These are phyloP conservation scores for Benitochromis conjunctus DNA, from an alignment of 2,113 vertebrate genomes.

Conservation along the genomic window DNA sequence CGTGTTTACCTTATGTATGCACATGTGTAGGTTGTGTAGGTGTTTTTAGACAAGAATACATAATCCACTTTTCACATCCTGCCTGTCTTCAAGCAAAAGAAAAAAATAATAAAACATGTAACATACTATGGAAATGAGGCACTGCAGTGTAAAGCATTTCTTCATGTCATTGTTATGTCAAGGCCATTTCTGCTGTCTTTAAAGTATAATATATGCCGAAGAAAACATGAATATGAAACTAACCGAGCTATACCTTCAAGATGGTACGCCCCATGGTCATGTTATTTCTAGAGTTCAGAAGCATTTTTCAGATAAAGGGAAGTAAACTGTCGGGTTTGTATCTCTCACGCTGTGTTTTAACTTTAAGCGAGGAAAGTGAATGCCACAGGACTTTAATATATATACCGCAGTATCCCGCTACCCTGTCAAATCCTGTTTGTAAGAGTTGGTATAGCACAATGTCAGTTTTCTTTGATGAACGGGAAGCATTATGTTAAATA, in stretches of 20 bases:
- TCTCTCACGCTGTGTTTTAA: background rate
- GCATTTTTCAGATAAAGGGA: background rate
- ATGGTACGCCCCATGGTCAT: background rate
- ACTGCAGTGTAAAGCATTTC: background rate
- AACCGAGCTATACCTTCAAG: background rate
- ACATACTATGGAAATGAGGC: conserved; percentile 43
- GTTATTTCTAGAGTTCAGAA: conserved; percentile 1
- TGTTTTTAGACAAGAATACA: conserved; percentile 53
- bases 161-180: conserved; percentile 7
- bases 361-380: background rate
- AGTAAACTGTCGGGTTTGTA: background rate
- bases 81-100: conserved; percentile 36
- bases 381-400: background rate
- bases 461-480: conserved; percentile 27
- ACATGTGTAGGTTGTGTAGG: conserved; percentile 19
- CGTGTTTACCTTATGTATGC: background rate
- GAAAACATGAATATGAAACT: background rate
- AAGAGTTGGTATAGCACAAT: background rate
- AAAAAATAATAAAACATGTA: conserved; percentile 53
- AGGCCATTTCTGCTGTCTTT: conserved; percentile 20
- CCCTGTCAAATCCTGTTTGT: conserved; percentile 9
- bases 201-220: background rate
- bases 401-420: background rate
- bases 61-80: conserved; percentile 12
- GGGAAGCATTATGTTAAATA: conserved; percentile 20